Base-by-base conservation (phyloP, 2,888 invertebrate genomes). In the Drosophila subsilvestris region DNA sequence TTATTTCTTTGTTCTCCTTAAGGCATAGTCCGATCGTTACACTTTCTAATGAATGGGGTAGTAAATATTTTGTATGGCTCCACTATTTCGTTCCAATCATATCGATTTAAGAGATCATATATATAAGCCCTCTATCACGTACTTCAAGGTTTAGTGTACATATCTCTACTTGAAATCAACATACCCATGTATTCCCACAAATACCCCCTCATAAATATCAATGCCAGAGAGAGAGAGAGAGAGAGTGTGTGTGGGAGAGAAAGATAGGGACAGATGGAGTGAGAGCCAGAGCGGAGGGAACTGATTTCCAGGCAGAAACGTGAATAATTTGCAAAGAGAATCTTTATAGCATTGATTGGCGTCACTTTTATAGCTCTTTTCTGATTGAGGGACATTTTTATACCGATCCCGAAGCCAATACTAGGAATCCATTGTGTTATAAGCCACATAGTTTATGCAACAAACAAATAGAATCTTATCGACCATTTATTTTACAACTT, bases 401-500 rank as follows among this genome's bases (percentile, higher is more conserved):
- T 29, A 25, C 43, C 14, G 22, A 53, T n/a, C 22, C 27, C 10
- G 7, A 27, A 3, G 14, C 8, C 22, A 53, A 22, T 48, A 50
- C 37, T 37, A 37, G 7, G 6, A 14, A 37, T n/a, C 7, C 14
- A 14, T 14, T 32, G 12, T 32, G 12, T 12, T 5, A 2, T 12
- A 32, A 42, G 14, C 10, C 17, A 53, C 17, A 53, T 50, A 56
- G 42, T 66, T 66, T 67, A 66, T 43, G 66, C 66, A 66, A 66
- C 66, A 20, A 37, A 37, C 37, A 7, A 37, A 37, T 37, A 37
- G n/a, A 12, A 44, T 17, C 48, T 80, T 82, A 86, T 86, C 85
- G 78, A 47, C 47, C 45, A 18, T 22, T 7, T 48, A 17, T 65
- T 68, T 67, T 66, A 72, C 86, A 83, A 83, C 86, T 80, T 84